Conservation (phyloP, 2,797 vertebrate genomes). For the Erethizon dorsatum region DNA sequence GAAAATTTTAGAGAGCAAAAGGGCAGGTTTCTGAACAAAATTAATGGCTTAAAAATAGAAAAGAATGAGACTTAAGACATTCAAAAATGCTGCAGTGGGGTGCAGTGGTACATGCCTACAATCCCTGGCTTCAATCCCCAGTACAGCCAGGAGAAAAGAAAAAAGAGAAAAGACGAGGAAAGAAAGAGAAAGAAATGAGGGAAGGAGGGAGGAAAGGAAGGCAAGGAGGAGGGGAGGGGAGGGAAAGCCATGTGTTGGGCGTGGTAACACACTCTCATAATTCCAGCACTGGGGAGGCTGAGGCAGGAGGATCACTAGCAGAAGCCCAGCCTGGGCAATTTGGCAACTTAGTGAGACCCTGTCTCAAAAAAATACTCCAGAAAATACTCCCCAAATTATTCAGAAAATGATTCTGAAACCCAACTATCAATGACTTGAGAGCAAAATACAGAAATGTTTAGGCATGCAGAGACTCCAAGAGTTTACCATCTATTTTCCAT, state of each 20-base stretch:
- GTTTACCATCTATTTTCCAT: not conserved
- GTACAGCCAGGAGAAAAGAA: not conserved
- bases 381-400: not conserved
- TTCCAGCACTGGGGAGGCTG: not conserved
- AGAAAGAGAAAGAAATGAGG: too few relatives aligned
- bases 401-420: not conserved
- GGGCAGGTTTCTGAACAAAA: not conserved
- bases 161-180: not conserved
- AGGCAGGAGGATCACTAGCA: not conserved
- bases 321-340: not conserved
- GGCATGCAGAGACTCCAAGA: not conserved
- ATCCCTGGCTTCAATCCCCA: too few relatives aligned
- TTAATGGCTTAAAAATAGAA: constrained; percentile 35
- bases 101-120: not conserved
- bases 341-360: not conserved
- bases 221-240: too few relatives aligned
- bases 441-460: not conserved
- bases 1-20: not conserved
- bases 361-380: not conserved
- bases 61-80: not conserved
- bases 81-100: not conserved
- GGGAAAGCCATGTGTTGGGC: too few relatives aligned
- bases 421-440: not conserved
- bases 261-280: too few relatives aligned
- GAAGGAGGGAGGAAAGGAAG: not conserved